Percentiles rank a stretch among this genome's conserved stretches.
These are phyloP conservation scores for Neopipo cinnamomea DNA, from an alignment of 2,113 vertebrate genomes.

Conservation along the genomic window DNA sequence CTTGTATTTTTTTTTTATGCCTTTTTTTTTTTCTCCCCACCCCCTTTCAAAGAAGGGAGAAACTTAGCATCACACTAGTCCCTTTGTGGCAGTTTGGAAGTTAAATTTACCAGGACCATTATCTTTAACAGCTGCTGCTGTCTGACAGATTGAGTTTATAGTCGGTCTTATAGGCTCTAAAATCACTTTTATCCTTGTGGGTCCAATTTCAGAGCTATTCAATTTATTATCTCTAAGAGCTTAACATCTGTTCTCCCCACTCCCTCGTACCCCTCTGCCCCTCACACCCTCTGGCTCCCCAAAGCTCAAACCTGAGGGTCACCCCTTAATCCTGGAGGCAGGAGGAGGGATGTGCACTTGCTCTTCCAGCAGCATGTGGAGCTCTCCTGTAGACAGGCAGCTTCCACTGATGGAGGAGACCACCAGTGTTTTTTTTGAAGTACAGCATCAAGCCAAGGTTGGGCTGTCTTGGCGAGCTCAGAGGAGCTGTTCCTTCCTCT, in stretches of 20 bases:
- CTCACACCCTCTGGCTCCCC: conserved; percentile 18
- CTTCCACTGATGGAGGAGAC: neutral
- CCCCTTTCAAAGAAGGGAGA: conserved; percentile 29
- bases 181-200: conserved; percentile 72
- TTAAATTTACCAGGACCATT: conserved; percentile 70
- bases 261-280: neutral
- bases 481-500: neutral
- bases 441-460: neutral
- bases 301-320: conserved; percentile 32
- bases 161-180: conserved; percentile 64
- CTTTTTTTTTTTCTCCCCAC: neutral
- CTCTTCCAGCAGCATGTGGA: neutral
- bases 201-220: conserved; percentile 70
- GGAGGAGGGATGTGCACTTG: neutral
- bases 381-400: neutral
- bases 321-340: conserved; percentile 22
- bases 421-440: no score
- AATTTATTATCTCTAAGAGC: conserved; percentile 69
- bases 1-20: neutral
- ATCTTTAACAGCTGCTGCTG: conserved; percentile 69
- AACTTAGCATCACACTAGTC: conserved; percentile 49
- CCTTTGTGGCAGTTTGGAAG: conserved; percentile 64
- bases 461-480: neutral
- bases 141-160: conserved; percentile 71
- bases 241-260: conserved; percentile 55